phyloP scores from a whole-genome alignment of 2,888 invertebrate genomes.

The Aphidius colemani region DNA sequence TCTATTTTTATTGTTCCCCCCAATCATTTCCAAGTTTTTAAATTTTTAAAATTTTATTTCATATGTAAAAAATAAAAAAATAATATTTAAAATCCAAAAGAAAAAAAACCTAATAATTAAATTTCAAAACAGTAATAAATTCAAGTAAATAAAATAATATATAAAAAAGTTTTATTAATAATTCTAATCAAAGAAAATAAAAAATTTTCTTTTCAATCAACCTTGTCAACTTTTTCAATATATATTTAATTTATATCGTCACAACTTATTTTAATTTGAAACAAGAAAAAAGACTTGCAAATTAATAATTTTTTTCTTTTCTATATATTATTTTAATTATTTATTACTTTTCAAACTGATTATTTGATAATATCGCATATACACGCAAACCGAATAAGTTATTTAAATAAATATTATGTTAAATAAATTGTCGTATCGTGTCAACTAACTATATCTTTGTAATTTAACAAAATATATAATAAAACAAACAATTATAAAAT shows the following conservation, averaged over 20 bases:
- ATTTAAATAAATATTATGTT: slow-evolving; percentile 11
- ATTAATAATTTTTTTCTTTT: slow-evolving; percentile 10
- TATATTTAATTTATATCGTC: slow-evolving; percentile 17
- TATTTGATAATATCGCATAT: slow-evolving; percentile 11
- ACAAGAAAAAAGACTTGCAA: neutral
- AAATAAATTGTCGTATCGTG: slow-evolving; percentile 20
- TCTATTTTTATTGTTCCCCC: slow-evolving; percentile 36
- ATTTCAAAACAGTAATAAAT: neutral
- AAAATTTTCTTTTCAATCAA: slow-evolving; percentile 17
- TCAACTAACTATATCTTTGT: slow-evolving; percentile 1
- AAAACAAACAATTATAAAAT: too few relatives aligned
- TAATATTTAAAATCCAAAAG: neutral
- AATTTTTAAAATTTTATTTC: neutral
- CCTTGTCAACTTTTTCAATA: slow-evolving; percentile 5
- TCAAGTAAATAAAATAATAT: too few relatives aligned
- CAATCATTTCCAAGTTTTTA: neutral
- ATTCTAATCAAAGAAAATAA: neutral
- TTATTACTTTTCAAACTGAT: slow-evolving; percentile 8
- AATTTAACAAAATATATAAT: slow-evolving; percentile 1
- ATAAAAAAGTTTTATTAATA: too few relatives aligned
- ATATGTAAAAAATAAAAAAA: neutral
- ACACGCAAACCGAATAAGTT: slow-evolving; percentile 17
- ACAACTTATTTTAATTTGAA: slow-evolving; percentile 4
- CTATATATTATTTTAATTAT: slow-evolving; percentile 4
- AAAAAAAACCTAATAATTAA: neutral